Evolutionary conservation across 2,797 vertebrate genomes (phyloP), one percentile per base, ranked within the genome.

Genomic region (Poeciliopsis gracilis): DNA sequence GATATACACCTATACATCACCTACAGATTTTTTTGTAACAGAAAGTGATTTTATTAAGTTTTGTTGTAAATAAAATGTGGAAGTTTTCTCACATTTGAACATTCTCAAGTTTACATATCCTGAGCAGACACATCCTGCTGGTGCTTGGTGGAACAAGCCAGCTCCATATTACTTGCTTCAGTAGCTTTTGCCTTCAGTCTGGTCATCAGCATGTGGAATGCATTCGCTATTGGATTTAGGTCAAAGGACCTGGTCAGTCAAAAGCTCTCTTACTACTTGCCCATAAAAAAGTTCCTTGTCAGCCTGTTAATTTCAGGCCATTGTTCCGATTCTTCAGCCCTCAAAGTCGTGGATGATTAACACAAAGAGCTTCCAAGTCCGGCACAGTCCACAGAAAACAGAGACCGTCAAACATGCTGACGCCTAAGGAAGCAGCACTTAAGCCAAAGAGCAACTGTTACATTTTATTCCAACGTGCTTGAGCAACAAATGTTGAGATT

Each of bases 291-390:
- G n/a, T 25, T 57, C 57, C 67, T 38, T 55, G 55, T 69, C 36
- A 9, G 45, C 69, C 45, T 51, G 45, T 77, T 82, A 25, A 69
- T 84, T 75, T 66, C 61, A 20, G 20, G 20, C 33, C 36, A 77
- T 71, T 82, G 77, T 80, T 77, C 11, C 7, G 71, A 77, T 36
- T 70, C 25, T 36, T 7, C 16, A 53, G 30, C 75, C 47, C 53
- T 80, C 55, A 77, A 79, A 77, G 51, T 73, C 28, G 72, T 77
- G 51, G 38, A 81, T 80, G 82, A 86, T 84, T 86, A 79, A 72
- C 46, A 72, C 43, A 71, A 77, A 75, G 47, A 16, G 43, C 49
- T 36, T 70, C 25, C 7, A 33, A 74, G 47, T 81, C 72, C 18
- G 16, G 43, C 57, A 72, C 13, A 36, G 28, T 41, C 55, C 75